Percentiles rank a stretch among this genome's conserved stretches.
Conservation (phyloP, 2,888 invertebrate genomes). For the Cryptops parisi region DNA sequence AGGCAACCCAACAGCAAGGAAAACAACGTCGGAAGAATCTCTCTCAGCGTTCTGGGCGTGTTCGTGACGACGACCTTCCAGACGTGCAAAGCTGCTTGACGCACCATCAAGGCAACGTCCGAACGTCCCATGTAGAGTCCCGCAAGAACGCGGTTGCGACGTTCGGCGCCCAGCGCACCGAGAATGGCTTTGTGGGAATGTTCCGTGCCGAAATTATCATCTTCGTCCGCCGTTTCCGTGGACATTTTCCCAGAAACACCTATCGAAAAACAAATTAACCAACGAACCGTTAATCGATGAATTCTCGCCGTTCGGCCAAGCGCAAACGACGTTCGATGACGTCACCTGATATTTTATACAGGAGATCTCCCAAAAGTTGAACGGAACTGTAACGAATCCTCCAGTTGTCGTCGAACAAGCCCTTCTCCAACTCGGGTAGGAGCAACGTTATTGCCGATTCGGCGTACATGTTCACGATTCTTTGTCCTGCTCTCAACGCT, state of each 20-base stretch:
- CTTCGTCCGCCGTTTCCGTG: slow-evolving; percentile 93
- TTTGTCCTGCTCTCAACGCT: slow-evolving; percentile 86
- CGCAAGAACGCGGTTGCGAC: slow-evolving; percentile 81
- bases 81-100: slow-evolving; percentile 94
- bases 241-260: slow-evolving; percentile 96
- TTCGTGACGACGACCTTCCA: slow-evolving; percentile 99
- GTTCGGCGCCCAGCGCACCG: slow-evolving; percentile 67
- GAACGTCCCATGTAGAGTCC: slow-evolving; percentile 95
- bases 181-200: slow-evolving; percentile 83
- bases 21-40: slow-evolving; percentile 90
- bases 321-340: too few species aligned
- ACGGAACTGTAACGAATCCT: slow-evolving; percentile 85
- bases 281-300: not conserved
- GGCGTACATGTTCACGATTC: slow-evolving; percentile 91
- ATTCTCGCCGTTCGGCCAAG: too few species aligned
- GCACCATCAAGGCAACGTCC: slow-evolving; percentile 90
- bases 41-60: slow-evolving; percentile 87
- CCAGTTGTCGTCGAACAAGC: slow-evolving; percentile 98
- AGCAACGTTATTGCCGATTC: slow-evolving; percentile 85
- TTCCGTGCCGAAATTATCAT: slow-evolving; percentile 98
- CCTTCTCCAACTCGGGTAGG: slow-evolving; percentile 82
- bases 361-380: slow-evolving; percentile 82
- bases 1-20: slow-evolving; percentile 79
- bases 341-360: slow-evolving; percentile 83
- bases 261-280: slow-evolving; percentile 20